Percentiles rank a stretch among this genome's conserved stretches.
phyloP scores from a whole-genome alignment of 2,888 invertebrate genomes.

The Catocala sponsa region DNA sequence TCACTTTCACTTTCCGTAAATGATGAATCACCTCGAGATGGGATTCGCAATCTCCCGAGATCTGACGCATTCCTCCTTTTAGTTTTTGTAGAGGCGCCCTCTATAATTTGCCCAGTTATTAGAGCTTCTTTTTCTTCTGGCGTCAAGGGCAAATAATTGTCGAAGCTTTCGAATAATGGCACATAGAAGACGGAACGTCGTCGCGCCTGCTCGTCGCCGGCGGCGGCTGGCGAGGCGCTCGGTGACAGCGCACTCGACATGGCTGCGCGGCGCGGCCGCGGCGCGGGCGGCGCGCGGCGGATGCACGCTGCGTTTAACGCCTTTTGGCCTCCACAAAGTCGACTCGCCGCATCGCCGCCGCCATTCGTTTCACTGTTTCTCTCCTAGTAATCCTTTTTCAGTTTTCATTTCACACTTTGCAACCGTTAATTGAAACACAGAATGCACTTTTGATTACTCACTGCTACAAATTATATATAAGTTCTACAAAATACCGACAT shows the following conservation, averaged over 20 bases:
- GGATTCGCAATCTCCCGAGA: conserved; percentile 65
- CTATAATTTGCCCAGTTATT: conserved; percentile 71
- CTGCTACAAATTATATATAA: conserved; percentile 38
- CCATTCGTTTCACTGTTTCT: conserved; percentile 78
- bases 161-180: conserved; percentile 89
- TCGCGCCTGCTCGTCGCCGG: conserved; percentile 85
- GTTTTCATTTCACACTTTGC: conserved; percentile 71
- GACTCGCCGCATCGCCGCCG: conserved; percentile 72
- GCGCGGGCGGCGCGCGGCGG: conserved; percentile 63
- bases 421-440: conserved; percentile 57
- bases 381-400: conserved; percentile 59
- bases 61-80: conserved; percentile 73
- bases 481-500: conserved; percentile 36
- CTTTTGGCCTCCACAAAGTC: conserved; percentile 62
- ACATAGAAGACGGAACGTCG: conserved; percentile 93
- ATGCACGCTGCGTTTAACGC: conserved; percentile 77
- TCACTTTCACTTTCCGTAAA: conserved; percentile 84
- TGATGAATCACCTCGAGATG: conserved; percentile 74
- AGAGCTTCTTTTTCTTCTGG: conserved; percentile 82
- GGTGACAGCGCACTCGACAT: conserved; percentile 79
- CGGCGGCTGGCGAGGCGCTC: conserved; percentile 67
- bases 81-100: conserved; percentile 62
- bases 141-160: conserved; percentile 87
- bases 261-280: conserved; percentile 53
- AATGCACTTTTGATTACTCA: conserved; percentile 52